Conservation (phyloP, 2,113 vertebrate species). For the Chitala chitala region DNA sequence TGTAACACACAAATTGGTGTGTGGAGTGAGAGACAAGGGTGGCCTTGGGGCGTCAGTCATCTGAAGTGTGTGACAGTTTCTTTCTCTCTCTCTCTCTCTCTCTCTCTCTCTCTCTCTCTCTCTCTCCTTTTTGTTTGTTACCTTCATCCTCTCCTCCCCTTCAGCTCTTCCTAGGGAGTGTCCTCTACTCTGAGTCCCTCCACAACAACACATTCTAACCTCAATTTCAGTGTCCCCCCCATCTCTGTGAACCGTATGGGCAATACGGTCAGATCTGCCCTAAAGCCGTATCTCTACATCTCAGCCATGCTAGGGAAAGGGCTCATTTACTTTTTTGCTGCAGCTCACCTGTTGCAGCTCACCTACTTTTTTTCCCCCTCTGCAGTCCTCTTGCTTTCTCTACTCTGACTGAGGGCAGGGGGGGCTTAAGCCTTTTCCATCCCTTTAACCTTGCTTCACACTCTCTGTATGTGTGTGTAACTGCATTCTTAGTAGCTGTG, state of each 20-base stretch:
- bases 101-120: neutral
- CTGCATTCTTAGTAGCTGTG: slow-evolving; percentile 1
- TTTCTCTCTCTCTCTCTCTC: neutral
- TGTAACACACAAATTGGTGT: neutral
- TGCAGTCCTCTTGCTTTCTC: neutral
- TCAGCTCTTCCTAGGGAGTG: neutral
- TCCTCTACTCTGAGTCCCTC: slow-evolving; percentile 4
- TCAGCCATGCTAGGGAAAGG: too few relatives aligned
- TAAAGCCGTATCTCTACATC: neutral
- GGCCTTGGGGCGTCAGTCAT: too few relatives aligned
- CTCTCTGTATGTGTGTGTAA: too few relatives aligned
- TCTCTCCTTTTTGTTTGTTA: neutral
- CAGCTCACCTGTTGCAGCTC: neutral
- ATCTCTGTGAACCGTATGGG: neutral
- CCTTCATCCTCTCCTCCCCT: neutral
- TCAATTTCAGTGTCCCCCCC: neutral
- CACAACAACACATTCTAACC: neutral
- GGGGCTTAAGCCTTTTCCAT: too few relatives aligned
- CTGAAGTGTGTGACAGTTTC: too few relatives aligned
- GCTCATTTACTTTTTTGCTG: neutral
- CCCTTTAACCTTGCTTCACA: neutral
- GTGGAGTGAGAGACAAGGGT: too few relatives aligned
- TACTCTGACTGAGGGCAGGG: neutral
- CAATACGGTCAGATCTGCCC: neutral
- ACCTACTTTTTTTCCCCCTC: neutral